Base-by-base conservation (phyloP, 2,113 vertebrate species). In the Eubucco bourcierii region DNA sequence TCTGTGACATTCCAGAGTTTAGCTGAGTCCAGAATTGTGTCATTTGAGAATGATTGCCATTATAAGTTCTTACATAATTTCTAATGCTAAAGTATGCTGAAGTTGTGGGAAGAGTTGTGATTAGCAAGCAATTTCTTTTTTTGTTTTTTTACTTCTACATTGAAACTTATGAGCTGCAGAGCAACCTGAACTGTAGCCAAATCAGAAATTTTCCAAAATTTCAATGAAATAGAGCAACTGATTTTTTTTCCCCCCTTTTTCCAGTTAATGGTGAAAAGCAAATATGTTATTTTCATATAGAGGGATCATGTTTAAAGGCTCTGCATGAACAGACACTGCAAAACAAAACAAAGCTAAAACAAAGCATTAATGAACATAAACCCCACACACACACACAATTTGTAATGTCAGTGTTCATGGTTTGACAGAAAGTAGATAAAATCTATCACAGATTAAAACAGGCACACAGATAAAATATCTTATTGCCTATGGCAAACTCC, bases 401-500 rank as follows among this genome's bases (percentile, higher is more conserved):
- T 2, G 0, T 80, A 87, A 83, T 77, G 25, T 1, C 6, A 65
- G 33, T 47, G 65, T 80, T 93, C 80, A 52, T 39, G 50, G 85
- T 96, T 66, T 93, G 84, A 94, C 90, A 96, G 78, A 88, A 77
- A 96, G 73, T 66, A 25, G 92, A 90, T 77, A 92, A 92, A 94
- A 75, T 77, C 87, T 93, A 86, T 80, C 50, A 88, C 61, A 94
- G 84, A 95, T 95, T 97, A 95, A 97, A 83, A 93, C 60, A 80
- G 64, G 78, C 39, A 90, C 39, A 90, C 63, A 95, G 84, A 68
- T 95, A 80, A 97, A 96, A 97, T 93, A 93, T 15, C 65, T 73
- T 64, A 95, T 91, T 94, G 91, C 94, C 92, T 63, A 33, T 94
- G 88, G 94, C 90, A 95, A 91, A 84, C 68, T 96, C 72, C 91